Evolutionary conservation across 1,140 invertebrate genomes (phyloP), one percentile per base, ranked within the genome.

Genomic region (Panagrolaimus sp.): DNA sequence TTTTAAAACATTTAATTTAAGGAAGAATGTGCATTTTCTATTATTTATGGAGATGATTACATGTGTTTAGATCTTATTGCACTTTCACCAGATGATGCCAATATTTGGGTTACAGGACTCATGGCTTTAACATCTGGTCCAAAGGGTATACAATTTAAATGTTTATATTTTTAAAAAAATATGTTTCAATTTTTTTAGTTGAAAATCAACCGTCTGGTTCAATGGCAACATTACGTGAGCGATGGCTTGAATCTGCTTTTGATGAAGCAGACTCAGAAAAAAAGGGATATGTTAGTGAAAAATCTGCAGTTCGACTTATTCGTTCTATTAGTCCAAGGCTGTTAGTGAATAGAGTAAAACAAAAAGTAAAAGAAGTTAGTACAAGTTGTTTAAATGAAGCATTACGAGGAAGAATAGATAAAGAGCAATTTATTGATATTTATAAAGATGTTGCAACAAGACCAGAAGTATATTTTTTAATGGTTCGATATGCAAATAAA

Each of bases 401-500:
- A 9, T 78, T 84, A 63, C 78, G 85, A 68, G 87, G 87, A 4
- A 75, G 84, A 67, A 83, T 89, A n/a, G 85, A 83, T 69, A 86
- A 85, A 70, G 82, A 85, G n/a, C 86, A 88, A 74, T 89, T 89
- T 77, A 84, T 88, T 42, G 85, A 86, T 62, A 80, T 89, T 31
- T 89, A 88, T 78, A 88, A 88, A 75, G 87, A 89, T 75, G 84
- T 89, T 23, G 85, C 87, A 5, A 89, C 88, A 9, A 77, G 88
- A 72, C 88, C 87, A 45, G 88, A 89, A 82, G 87, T 89, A 16
- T 88, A 88, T 77, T 89, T 88, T 79, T 84, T 89, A 25, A 83
- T 89, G 72, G 87, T 89, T 63, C 84, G 88, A 85, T 88, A 88
- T 81, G 86, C 88, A 47, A 88, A 88, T 74, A 87, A 88, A 81